phyloP scores from a whole-genome alignment of 2,797 vertebrate genomes.

The Hafferia zeledoni region DNA sequence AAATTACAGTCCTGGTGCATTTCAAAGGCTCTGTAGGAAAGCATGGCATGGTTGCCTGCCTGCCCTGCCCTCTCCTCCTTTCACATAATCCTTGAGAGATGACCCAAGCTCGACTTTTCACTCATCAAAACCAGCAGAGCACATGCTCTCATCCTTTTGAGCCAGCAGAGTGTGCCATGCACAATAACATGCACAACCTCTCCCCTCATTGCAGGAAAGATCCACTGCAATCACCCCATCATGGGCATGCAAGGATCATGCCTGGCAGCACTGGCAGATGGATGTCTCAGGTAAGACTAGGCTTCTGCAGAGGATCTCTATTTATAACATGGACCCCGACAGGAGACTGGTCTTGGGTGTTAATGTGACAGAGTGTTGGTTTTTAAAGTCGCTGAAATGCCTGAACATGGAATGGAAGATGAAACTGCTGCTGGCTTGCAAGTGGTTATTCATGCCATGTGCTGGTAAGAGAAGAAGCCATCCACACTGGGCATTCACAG shows the following conservation, averaged over 20 bases:
- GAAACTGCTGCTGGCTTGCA: constrained; percentile 32
- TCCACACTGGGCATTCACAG: background rate
- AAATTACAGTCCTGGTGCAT: background rate
- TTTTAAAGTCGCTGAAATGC: constrained; percentile 58
- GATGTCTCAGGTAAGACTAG: constrained; percentile 46
- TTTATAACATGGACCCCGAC: constrained; percentile 29
- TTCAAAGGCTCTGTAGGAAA: background rate
- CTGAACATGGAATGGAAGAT: constrained; percentile 58
- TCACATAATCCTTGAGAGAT: background rate
- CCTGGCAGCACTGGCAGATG: background rate
- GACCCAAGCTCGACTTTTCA: accelerated
- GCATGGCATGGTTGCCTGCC: accelerated
- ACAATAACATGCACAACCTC: accelerated
- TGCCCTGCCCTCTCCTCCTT: background rate
- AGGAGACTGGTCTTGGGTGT: constrained; percentile 45
- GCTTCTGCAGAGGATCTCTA: constrained; percentile 63
- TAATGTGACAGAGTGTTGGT: constrained; percentile 73
- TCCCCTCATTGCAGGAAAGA: background rate
- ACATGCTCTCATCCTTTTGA: accelerated
- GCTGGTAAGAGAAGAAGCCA: constrained; percentile 9
- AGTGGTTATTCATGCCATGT: constrained; percentile 31
- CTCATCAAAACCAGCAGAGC: background rate
- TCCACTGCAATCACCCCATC: background rate
- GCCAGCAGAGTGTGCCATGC: background rate
- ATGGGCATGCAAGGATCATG: background rate